Base-by-base conservation (phyloP, 35 echinoderm and acorn worm species). In the Apostichopus californicus region DNA sequence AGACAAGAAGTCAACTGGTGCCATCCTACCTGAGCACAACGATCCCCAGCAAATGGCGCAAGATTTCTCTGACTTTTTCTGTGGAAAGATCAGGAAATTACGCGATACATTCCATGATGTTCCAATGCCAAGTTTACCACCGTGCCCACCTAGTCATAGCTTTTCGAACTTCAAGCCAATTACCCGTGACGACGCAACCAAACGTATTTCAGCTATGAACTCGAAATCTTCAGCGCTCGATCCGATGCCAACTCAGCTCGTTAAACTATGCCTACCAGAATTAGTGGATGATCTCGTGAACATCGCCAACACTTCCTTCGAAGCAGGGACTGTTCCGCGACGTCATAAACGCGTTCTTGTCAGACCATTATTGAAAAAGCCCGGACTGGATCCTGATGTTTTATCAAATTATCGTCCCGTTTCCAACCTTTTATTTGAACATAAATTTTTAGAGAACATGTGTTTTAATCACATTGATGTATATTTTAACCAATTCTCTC, bases 241-340 rank as follows among this genome's bases (percentile, higher is more conserved):
- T 81, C 78, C 78, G 1, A 81, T 81, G 78, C 78, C 78, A 81
- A 81, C 78, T 81, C 28, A 9, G 15, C 9, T 81, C 17, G 78
- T 81, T 55, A 81, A 81, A 54, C 55, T 63, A 1, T 87, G 83
- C 20, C 18, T 87, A 87, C 56, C 83, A 14, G 83, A 87, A 26
- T 5, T 87, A n/a, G 55, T 87, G 4, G 56, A 87, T 59, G 83
- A 87, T n/a, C 56, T 87, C 0, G 83, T 87, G 9, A 18, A 87
- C 17, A 61, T 87, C 6, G 83, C 59, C n/a, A 87, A 87, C 56
- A 87, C 83, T 59, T 87, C 83, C 18, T 61, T 66, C 8, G 57
- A 12, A n/a, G 20, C 57, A 5, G 83, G 83, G 8, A 87, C 83
- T 22, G 83, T 61, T 23, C 83, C 56, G 6, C 53, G 58, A 58